Percentiles rank a stretch among this genome's conserved stretches.
phyloP scores from a whole-genome alignment of 2,113 vertebrate genomes.

The Chloropsis hardwickii region DNA sequence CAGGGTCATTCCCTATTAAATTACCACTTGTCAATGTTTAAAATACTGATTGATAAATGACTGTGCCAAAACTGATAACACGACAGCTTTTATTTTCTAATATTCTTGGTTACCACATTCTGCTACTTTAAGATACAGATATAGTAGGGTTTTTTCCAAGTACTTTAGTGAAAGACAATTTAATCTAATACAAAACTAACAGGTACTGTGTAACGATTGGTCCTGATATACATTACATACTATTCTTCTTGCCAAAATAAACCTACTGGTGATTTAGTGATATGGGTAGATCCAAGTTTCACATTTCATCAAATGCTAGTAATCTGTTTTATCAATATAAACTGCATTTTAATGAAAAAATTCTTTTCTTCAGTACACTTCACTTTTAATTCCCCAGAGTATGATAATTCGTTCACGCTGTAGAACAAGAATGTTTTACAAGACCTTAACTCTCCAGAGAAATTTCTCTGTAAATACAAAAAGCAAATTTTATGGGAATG shows the following conservation, averaged over 20 bases:
- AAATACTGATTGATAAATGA: slow-evolving; percentile 98
- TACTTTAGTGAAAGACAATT: slow-evolving; percentile 69
- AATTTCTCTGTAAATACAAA: slow-evolving; percentile 82
- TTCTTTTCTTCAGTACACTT: slow-evolving; percentile 82
- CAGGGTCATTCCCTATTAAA: slow-evolving; percentile 96
- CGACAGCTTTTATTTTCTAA: slow-evolving; percentile 82
- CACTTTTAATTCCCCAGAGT: slow-evolving; percentile 78
- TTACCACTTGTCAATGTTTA: slow-evolving; percentile 97
- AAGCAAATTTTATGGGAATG: slow-evolving; percentile 77
- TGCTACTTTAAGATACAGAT: slow-evolving; percentile 74
- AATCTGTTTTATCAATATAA: slow-evolving; percentile 85
- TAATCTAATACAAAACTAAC: slow-evolving; percentile 72
- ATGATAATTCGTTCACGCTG: slow-evolving; percentile 81
- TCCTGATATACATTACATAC: slow-evolving; percentile 68
- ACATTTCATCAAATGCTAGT: slow-evolving; percentile 83
- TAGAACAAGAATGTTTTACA: slow-evolving; percentile 83
- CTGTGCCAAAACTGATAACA: slow-evolving; percentile 87
- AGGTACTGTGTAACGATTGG: slow-evolving; percentile 68
- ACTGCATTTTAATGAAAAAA: slow-evolving; percentile 84
- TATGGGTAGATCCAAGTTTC: slow-evolving; percentile 77
- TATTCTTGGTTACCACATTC: slow-evolving; percentile 76
- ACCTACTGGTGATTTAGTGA: slow-evolving; percentile 75
- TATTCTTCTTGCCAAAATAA: slow-evolving; percentile 76
- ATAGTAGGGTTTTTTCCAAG: slow-evolving; percentile 29
- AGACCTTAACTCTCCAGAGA: slow-evolving; percentile 81